Conservation (phyloP, 2,113 vertebrate genomes). For the Tauraco erythrolophus region DNA sequence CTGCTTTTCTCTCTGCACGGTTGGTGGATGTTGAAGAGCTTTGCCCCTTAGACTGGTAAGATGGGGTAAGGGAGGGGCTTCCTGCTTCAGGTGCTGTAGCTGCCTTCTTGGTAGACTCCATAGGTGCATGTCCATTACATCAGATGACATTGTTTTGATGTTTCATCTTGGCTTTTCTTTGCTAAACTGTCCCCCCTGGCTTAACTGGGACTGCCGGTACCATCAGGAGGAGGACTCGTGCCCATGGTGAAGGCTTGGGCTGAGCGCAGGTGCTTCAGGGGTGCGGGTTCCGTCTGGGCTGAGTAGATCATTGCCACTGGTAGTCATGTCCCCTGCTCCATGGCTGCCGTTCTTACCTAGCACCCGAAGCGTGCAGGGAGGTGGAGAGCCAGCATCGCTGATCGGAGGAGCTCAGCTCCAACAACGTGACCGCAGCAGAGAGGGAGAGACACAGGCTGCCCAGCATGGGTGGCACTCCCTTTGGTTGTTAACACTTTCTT, state of each 20-base stretch:
- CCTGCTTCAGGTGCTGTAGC: neutral
- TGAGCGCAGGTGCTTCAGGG: neutral
- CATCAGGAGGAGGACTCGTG: neutral
- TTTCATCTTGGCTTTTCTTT: neutral
- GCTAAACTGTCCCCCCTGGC: neutral
- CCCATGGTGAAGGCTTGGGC: neutral
- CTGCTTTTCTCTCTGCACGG: neutral
- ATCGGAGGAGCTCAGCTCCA: neutral
- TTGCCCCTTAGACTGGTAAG: neutral
- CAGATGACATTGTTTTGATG: neutral
- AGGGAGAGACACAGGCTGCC: accelerated
- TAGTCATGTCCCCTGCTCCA: accelerated
- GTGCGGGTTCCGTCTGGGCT: neutral
- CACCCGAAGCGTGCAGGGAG: neutral
- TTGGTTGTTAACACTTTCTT: neutral
- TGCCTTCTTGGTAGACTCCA: neutral
- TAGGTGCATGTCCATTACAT: accelerated
- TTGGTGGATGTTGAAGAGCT: neutral
- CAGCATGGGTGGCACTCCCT: neutral
- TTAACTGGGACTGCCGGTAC: neutral
- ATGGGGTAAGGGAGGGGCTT: neutral
- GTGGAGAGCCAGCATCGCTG: neutral
- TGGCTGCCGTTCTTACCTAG: neutral
- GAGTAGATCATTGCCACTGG: neutral
- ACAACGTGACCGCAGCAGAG: accelerated